Conservation (phyloP, 2,888 invertebrate genomes). For the Meta bourneti region DNA sequence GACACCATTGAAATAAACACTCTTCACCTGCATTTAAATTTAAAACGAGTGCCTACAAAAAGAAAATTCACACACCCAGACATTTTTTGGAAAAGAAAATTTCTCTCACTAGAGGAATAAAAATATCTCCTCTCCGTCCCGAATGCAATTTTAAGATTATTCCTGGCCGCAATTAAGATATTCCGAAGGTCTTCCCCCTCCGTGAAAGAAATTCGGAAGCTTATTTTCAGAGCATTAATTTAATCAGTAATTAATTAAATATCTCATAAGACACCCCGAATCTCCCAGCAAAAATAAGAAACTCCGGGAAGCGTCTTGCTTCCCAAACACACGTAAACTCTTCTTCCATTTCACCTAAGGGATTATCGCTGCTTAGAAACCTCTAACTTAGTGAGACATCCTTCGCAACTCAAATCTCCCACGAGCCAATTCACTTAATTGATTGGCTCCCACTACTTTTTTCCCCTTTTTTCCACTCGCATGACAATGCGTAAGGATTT, state of each 20-base stretch:
- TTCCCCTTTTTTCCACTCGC: not conserved
- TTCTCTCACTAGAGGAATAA: not conserved
- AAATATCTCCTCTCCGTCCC: not conserved
- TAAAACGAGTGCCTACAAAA: not conserved
- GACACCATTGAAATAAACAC: not conserved
- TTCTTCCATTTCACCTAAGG: constrained; percentile 38
- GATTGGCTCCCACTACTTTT: constrained; percentile 41
- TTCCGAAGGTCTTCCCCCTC: not conserved
- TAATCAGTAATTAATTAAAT: constrained; percentile 61
- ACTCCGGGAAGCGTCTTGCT: not conserved
- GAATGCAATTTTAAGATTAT: constrained; percentile 30
- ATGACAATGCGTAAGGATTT: constrained; percentile 37
- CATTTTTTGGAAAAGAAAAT: not conserved
- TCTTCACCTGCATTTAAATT: not conserved
- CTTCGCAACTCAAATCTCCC: constrained; percentile 41
- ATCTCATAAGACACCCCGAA: constrained; percentile 26
- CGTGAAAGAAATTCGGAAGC: constrained; percentile 24
- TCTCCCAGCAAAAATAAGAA: constrained; percentile 10
- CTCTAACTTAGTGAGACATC: constrained; percentile 37
- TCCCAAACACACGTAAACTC: constrained; percentile 25
- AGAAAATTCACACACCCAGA: not conserved
- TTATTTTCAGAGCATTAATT: constrained; percentile 42
- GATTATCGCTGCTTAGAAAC: constrained; percentile 43
- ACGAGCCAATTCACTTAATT: constrained; percentile 58
- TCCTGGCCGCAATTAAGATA: constrained; percentile 14